Percentiles rank a stretch among this genome's conserved stretches.
Evolutionary conservation across 1,140 invertebrate genomes (phyloP).

Genomic region (Saccostrea echinata): DNA sequence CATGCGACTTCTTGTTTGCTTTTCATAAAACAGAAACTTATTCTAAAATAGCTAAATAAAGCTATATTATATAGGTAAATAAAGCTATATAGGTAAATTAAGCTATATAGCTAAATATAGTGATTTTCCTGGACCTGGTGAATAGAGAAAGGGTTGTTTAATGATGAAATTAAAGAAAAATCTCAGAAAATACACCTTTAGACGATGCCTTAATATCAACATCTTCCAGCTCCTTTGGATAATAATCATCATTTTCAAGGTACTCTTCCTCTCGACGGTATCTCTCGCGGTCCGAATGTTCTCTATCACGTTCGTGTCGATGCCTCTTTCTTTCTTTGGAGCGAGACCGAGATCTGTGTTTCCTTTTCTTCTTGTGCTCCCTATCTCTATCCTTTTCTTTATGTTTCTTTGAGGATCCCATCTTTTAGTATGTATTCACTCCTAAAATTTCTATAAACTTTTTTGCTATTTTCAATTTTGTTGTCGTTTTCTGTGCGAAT

Average conservation of each 20-base stretch:
- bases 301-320: conserved; percentile 54
- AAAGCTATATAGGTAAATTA: no score
- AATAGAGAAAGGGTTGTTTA: no score
- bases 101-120: no score
- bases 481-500: conserved; percentile 7
- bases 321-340: conserved; percentile 70
- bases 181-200: not conserved
- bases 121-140: no score
- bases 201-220: conserved; percentile 12
- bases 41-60: no score
- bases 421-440: conserved; percentile 50
- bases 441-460: not conserved
- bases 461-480: not conserved
- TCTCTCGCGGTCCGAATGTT: conserved; percentile 44
- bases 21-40: no score
- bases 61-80: no score
- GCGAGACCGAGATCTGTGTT: conserved; percentile 75
- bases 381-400: conserved; percentile 78
- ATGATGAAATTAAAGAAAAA: no score
- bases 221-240: conserved; percentile 40
- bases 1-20: no score
- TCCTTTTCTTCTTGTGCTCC: conserved; percentile 76
- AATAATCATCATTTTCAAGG: conserved; percentile 33
- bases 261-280: conserved; percentile 38
- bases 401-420: conserved; percentile 81